Base-by-base conservation (phyloP, 2,888 invertebrate genomes). In the Onchidella celtica region DNA sequence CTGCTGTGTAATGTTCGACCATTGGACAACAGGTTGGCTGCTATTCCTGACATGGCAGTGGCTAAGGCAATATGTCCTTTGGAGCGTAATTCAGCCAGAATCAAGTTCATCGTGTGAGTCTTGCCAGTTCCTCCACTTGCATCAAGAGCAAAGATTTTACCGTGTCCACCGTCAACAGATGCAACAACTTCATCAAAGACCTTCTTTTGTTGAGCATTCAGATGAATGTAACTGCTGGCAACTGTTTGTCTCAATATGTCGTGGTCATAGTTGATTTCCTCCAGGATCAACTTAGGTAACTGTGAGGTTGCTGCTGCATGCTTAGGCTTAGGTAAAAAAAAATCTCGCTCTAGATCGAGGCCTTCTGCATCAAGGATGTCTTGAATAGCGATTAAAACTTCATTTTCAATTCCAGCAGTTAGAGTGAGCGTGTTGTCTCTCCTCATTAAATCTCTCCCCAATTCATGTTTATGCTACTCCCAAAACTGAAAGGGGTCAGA, bases 1-100 rank as follows among this genome's bases (percentile, higher is more conserved):
- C 68, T 34, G 36, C 38, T 69, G 36, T 36, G 36, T n/a, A 32
- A 69, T 21, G 68, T 69, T 36, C 17, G 32, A 32, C 68, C 68
- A n/a, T 38, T 38, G 2, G n/a, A 2, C 2, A 69, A 38, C 17
- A 69, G 21, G 29, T 34, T 69, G 32, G 68, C 36, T 69, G 68
- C 36, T 34, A 69, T 36, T n/a, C 68, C 68, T 2, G 36, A 36
- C 34, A 69, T 36, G 2, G 68, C 68, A 34, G 36, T 36, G 32
- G 68, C 36, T 1, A 69, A 3, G 1, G 17, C 68, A 17, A 69
- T 36, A 36, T 69, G 17, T 17, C 38, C 38, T 36, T 14, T 14
- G 14, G 4, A 21, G n/a, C 68, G 34, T 3, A 69, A 34, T n/a
- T 17, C 34, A 38, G 17, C 21, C 9, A 69, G 34, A 6, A 69